Conservation (phyloP, 2,797 vertebrate species). For the Hirundo rustica region DNA sequence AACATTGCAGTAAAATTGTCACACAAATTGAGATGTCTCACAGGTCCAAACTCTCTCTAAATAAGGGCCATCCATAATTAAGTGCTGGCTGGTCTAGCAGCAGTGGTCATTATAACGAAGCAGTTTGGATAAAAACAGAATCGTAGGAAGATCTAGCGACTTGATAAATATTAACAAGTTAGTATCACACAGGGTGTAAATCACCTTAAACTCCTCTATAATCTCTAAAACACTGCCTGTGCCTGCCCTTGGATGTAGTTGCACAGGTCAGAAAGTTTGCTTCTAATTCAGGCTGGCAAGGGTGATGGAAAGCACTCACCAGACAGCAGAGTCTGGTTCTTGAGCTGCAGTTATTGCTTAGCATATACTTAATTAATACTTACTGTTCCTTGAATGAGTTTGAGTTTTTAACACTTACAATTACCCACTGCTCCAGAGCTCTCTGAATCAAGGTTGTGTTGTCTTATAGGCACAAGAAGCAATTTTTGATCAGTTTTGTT, state of each 20-base stretch:
- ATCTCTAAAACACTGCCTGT: not conserved
- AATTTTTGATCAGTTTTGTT: not conserved
- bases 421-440: not conserved
- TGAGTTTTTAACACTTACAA: not conserved
- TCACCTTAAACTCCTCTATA: not conserved
- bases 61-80: slow-evolving; percentile 8
- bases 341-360: not conserved
- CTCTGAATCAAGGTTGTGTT: not conserved
- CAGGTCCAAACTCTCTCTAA: not conserved
- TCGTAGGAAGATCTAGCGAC: not conserved
- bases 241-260: not conserved
- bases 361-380: not conserved
- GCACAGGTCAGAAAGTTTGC: not conserved
- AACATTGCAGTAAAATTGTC: not conserved
- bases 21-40: not conserved
- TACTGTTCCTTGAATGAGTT: not conserved
- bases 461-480: not conserved
- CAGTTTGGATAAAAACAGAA: not conserved
- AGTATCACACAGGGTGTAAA: not conserved
- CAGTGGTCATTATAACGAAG: not conserved
- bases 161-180: slow-evolving; percentile 35
- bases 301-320: not conserved
- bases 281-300: not conserved
- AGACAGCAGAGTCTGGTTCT: not conserved
- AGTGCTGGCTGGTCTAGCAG: not conserved